Evolutionary conservation across 2,797 vertebrate species (phyloP).

Genomic region (Chromis chromis): DNA sequence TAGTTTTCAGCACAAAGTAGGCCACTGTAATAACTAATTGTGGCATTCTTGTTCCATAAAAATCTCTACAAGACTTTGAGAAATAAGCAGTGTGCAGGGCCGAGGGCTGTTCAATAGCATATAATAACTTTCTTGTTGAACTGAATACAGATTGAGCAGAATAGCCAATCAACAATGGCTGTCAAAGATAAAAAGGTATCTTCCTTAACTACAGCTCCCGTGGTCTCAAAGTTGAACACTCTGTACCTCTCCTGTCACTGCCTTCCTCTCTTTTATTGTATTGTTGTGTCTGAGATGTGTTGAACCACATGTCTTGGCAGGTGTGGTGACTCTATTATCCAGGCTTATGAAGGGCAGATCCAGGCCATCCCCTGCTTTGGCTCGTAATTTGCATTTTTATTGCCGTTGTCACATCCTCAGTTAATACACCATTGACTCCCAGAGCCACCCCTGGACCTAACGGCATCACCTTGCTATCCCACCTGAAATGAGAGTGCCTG

Average conservation of each 20-base stretch:
- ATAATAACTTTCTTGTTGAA: background rate
- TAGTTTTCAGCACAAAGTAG: no score
- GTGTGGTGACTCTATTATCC: slow-evolving; percentile 83
- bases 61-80: background rate
- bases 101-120: background rate
- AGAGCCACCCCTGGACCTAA: slow-evolving; percentile 75
- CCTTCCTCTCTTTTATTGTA: slow-evolving; percentile 45
- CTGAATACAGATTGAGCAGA: slow-evolving; percentile 39
- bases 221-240: slow-evolving; percentile 26
- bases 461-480: slow-evolving; percentile 76
- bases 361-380: slow-evolving; percentile 78
- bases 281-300: slow-evolving; percentile 72
- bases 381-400: slow-evolving; percentile 90
- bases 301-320: slow-evolving; percentile 78
- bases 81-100: background rate
- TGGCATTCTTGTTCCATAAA: background rate
- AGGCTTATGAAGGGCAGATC: slow-evolving; percentile 81
- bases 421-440: slow-evolving; percentile 84
- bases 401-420: slow-evolving; percentile 81
- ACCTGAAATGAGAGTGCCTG: slow-evolving; percentile 76
- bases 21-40: no score
- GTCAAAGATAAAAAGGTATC: slow-evolving; percentile 31
- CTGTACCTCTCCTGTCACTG: slow-evolving; percentile 19
- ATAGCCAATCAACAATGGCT: slow-evolving; percentile 35
- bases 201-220: slow-evolving; percentile 27